These are phyloP conservation scores for Drosophila novamexicana DNA, from an alignment of 1,140 invertebrate genomes.

Conservation along the genomic window DNA sequence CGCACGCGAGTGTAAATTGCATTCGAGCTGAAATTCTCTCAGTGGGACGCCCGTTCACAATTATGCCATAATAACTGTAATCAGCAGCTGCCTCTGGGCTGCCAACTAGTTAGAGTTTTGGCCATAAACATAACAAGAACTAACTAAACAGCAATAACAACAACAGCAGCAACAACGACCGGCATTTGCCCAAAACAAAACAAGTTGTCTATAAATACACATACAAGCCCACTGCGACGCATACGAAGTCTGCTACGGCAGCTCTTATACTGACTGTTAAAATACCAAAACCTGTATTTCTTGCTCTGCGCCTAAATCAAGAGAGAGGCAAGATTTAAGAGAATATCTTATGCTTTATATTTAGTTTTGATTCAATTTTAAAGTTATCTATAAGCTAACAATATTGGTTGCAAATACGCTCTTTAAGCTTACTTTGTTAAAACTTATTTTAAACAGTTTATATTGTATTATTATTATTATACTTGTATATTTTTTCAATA, in stretches of 20 bases:
- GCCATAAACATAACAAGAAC: conserved; percentile 22
- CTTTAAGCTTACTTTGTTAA: background rate
- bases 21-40: conserved; percentile 18
- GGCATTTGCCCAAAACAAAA: conserved; percentile 65
- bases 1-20: conserved; percentile 21
- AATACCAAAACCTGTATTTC: conserved; percentile 45
- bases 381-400: background rate
- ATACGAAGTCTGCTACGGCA: background rate
- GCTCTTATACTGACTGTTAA: conserved; percentile 41
- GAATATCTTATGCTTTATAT: background rate
- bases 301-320: background rate
- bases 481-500: background rate
- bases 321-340: conserved; percentile 23
- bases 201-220: conserved; percentile 29
- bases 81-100: conserved; percentile 42
- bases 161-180: conserved; percentile 31
- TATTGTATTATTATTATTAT: too few relatives aligned
- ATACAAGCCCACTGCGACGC: background rate
- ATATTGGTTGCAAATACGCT: background rate
- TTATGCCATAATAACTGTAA: conserved; percentile 76
- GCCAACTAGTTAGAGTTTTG: conserved; percentile 36
- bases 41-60: conserved; percentile 37
- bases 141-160: conserved; percentile 19
- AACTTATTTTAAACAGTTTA: background rate
- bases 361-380: conserved; percentile 3